These are phyloP conservation scores for Carassius auratus DNA, from an alignment of 2,113 vertebrate genomes.

Conservation along the genomic window DNA sequence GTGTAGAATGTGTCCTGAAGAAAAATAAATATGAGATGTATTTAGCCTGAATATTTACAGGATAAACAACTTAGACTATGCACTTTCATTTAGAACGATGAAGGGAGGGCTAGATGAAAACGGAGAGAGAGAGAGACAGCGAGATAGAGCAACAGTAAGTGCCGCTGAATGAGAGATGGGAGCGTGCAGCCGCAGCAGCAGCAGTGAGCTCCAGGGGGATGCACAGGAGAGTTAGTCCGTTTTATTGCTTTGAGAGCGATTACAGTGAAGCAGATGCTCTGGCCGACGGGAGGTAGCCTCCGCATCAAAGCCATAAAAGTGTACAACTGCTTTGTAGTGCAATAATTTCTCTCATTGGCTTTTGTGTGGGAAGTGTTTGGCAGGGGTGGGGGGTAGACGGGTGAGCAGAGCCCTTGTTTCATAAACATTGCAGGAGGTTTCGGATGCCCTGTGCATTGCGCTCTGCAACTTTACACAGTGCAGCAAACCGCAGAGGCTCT, in stretches of 20 bases:
- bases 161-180: neutral
- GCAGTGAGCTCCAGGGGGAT: constrained; percentile 55
- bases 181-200: neutral
- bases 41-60: constrained; percentile 55
- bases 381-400: constrained; percentile 38
- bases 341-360: constrained; percentile 82
- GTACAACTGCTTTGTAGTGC: constrained; percentile 81
- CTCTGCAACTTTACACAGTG: constrained; percentile 16
- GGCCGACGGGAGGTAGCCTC: constrained; percentile 78
- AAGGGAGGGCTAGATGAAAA: neutral
- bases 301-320: constrained; percentile 80
- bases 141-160: neutral
- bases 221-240: constrained; percentile 54
- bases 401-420: neutral
- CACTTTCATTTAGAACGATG: constrained; percentile 55
- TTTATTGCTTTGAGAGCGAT: constrained; percentile 74
- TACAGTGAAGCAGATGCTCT: constrained; percentile 79
- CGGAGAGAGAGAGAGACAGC: neutral
- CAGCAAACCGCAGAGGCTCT: constrained; percentile 3
- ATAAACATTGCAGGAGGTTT: constrained; percentile 41
- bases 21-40: constrained; percentile 50
- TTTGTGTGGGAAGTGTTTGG: constrained; percentile 71
- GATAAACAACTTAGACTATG: constrained; percentile 58
- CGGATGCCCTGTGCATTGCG: constrained; percentile 1
- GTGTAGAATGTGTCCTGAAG: constrained; percentile 29